Conservation (phyloP, 2,888 invertebrate species). For the Tethea ocularis region DNA sequence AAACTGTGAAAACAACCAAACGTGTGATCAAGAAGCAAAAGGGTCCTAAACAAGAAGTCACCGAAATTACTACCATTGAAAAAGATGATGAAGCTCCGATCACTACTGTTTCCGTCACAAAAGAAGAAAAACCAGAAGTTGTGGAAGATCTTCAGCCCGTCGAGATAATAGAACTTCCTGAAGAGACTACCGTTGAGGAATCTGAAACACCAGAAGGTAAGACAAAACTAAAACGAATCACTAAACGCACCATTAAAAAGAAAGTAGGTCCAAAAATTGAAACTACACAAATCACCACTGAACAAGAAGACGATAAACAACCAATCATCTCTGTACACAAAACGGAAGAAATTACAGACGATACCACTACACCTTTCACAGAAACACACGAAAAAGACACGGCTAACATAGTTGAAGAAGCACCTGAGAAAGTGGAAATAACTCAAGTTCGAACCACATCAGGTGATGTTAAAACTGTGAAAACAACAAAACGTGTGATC, state of each 20-base stretch:
- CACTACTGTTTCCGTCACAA: constrained; percentile 32
- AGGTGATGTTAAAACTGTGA: constrained; percentile 34
- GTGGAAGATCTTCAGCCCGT: constrained; percentile 12
- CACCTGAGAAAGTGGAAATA: constrained; percentile 45
- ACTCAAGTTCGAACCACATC: constrained; percentile 40
- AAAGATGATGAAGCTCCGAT: constrained; percentile 47
- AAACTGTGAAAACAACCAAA: constrained; percentile 36
- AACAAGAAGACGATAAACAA: constrained; percentile 71
- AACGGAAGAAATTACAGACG: constrained; percentile 49
- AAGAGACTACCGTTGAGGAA: constrained; percentile 31
- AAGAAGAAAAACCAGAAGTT: constrained; percentile 29
- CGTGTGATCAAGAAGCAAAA: constrained; percentile 43
- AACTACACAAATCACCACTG: constrained; percentile 56
- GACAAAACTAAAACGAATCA: constrained; percentile 25
- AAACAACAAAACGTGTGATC: constrained; percentile 44
- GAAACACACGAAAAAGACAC: constrained; percentile 23
- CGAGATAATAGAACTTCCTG: constrained; percentile 36
- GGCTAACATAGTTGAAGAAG: constrained; percentile 48
- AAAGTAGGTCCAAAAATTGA: constrained; percentile 42
- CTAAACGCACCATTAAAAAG: constrained; percentile 66
- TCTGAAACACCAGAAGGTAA: constrained; percentile 30
- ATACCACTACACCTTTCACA: constrained; percentile 27
- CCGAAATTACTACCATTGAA: constrained; percentile 37
- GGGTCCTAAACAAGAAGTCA: constrained; percentile 36
- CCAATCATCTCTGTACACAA: constrained; percentile 61